Evolutionary conservation across 2,797 vertebrate species (phyloP).

Genomic region (Cynodonichthys magdalenae): DNA sequence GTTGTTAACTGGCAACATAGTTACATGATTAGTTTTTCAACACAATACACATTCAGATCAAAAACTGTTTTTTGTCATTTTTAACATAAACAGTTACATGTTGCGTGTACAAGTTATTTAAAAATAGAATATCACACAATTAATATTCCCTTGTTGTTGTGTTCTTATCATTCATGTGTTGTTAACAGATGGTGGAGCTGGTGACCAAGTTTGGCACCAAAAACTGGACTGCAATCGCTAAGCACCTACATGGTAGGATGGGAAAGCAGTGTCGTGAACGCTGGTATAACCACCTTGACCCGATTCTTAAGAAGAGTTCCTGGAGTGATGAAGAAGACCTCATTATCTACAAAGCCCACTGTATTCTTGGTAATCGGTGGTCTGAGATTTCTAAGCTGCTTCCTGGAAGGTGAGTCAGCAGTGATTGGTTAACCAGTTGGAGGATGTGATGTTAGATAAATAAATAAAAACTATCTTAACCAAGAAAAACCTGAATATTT

Average conservation of each 20-base stretch:
- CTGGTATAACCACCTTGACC: constrained; percentile 94
- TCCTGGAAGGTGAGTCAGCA: constrained; percentile 86
- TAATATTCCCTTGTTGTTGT: too few relatives aligned
- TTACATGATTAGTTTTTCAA: too few relatives aligned
- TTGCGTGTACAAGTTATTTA: too few relatives aligned
- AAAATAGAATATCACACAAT: too few relatives aligned
- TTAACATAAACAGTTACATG: too few relatives aligned
- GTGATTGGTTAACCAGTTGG: not conserved
- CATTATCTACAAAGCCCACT: constrained; percentile 91
- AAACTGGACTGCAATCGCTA: constrained; percentile 88
- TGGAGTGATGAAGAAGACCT: constrained; percentile 94
- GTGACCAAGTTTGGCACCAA: constrained; percentile 88
- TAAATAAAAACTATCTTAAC: not conserved
- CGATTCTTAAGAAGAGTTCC: constrained; percentile 87
- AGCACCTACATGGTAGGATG: constrained; percentile 86
- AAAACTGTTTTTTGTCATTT: too few relatives aligned
- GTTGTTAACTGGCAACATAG: too few relatives aligned
- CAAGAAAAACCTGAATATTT: not conserved
- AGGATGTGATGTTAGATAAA: not conserved
- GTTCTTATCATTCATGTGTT: not conserved
- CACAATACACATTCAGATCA: too few relatives aligned
- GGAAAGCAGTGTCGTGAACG: constrained; percentile 95
- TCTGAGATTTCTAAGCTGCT: constrained; percentile 93
- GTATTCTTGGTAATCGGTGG: constrained; percentile 92
- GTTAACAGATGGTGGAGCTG: constrained; percentile 86